Evolutionary conservation across 2,888 invertebrate genomes (phyloP).

Genomic region (Rotaria sp.): DNA sequence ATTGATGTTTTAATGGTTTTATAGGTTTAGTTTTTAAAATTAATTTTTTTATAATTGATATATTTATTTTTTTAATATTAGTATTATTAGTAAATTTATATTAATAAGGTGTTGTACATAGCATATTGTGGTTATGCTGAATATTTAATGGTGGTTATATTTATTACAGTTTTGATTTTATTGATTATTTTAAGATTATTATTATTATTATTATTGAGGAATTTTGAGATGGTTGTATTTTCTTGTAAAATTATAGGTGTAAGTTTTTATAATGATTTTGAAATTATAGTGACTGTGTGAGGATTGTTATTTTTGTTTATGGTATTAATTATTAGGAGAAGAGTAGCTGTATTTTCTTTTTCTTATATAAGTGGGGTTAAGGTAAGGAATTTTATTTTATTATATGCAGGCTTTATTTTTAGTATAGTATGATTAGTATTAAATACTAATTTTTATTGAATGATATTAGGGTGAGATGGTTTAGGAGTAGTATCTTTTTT

Average conservation of each 20-base stretch:
- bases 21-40: background rate
- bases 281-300: background rate
- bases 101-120: background rate
- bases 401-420: background rate
- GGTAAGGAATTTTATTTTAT: background rate
- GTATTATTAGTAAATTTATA: background rate
- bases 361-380: background rate
- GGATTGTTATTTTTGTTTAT: background rate
- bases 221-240: background rate
- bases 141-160: background rate
- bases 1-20: background rate
- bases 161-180: background rate
- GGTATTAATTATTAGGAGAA: background rate
- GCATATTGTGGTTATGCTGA: background rate
- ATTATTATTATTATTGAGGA: background rate
- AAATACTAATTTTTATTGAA: background rate
- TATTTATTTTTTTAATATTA: background rate
- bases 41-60: background rate
- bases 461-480: background rate
- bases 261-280: background rate
- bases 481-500: background rate
- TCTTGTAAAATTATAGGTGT: background rate
- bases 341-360: background rate
- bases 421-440: background rate
- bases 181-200: background rate